Evolutionary conservation across 2,797 vertebrate species (phyloP), one percentile per base, ranked within the genome.

Genomic region (Kryptopterus vitreolus): DNA sequence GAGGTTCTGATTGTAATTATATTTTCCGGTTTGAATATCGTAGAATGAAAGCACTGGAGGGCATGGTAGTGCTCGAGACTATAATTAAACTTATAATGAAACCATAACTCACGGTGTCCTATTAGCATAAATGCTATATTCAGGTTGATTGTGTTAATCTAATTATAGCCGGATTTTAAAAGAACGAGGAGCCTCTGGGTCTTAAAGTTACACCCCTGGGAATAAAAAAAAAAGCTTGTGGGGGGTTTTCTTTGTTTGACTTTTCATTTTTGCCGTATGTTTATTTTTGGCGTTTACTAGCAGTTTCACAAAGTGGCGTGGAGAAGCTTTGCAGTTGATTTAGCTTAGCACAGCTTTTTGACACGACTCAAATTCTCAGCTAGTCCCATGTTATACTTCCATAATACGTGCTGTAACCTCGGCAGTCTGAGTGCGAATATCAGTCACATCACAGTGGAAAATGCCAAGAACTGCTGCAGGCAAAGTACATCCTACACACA

Each of bases 31-130:
- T 75, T 66, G 52, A 80, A 80, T 66, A 68, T 75, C 35, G 11
- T 75, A 8, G 52, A 80, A 65, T 63, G n/a, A 75, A 80, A 31
- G 50, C 22, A 9, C 71, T 75, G 61, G 61, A 58, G 62, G 79
- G 52, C 52, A 58, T 59, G 35, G 69, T 12, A 4, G 4, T 65
- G 69, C 29, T 62, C 73, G 62, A 57, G 35, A 35, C 69, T 80
- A 75, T 80, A 80, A 80, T 80, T 80, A 76, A 57, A 80, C 29
- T 75, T 35, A 58, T 80, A 80, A 80, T 80, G 35, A 68, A 80
- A 75, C 43, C 52, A 75, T 80, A 75, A 76, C 38, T 80, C 78
- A 80, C 46, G 72, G 10, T 33, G 69, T 73, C 58, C 59, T 26
- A 61, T 74, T 62, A 80, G 59, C 35, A 74, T 38, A 50, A 74